Percentiles rank a stretch among this genome's conserved stretches.
These are phyloP conservation scores for Gari tellinella DNA, from an alignment of 2,888 invertebrate genomes.

Conservation along the genomic window DNA sequence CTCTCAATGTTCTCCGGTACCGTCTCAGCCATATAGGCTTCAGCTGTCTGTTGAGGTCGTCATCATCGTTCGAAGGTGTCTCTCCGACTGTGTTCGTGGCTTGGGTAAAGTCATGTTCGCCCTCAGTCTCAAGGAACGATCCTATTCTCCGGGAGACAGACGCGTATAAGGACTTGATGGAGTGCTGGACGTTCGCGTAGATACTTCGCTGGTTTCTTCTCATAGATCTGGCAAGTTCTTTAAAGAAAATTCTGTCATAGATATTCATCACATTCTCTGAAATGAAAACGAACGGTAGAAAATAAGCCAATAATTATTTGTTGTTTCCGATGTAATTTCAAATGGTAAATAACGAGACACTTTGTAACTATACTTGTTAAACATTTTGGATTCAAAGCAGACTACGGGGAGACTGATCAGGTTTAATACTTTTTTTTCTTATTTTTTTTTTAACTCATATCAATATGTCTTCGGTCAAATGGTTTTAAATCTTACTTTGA, in stretches of 20 bases:
- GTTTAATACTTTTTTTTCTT: too few species aligned
- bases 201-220: slow-evolving; percentile 28
- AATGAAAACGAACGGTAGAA: slow-evolving; percentile 2
- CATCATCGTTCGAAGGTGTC: slow-evolving; percentile 32
- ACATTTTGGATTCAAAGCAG: too few species aligned
- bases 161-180: slow-evolving; percentile 23
- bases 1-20: slow-evolving; percentile 14
- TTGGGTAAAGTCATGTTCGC: slow-evolving; percentile 6
- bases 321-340: background rate
- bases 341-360: too few species aligned
- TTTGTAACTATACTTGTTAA: too few species aligned
- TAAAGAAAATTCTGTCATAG: slow-evolving; percentile 26
- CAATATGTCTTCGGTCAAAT: too few species aligned
- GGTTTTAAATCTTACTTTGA: too few species aligned
- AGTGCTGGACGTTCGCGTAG: slow-evolving; percentile 4
- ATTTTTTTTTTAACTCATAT: too few species aligned
- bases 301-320: background rate
- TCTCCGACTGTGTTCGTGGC: slow-evolving; percentile 7
- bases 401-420: too few species aligned
- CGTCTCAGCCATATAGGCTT: slow-evolving; percentile 35
- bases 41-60: slow-evolving; percentile 30
- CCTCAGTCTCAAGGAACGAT: slow-evolving; percentile 14
- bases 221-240: slow-evolving; percentile 38
- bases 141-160: slow-evolving; percentile 15
- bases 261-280: slow-evolving; percentile 6